Percentiles rank a stretch among this genome's conserved stretches.
Conservation (phyloP, 2,113 vertebrate genomes). For the Festucalex cinctus region DNA sequence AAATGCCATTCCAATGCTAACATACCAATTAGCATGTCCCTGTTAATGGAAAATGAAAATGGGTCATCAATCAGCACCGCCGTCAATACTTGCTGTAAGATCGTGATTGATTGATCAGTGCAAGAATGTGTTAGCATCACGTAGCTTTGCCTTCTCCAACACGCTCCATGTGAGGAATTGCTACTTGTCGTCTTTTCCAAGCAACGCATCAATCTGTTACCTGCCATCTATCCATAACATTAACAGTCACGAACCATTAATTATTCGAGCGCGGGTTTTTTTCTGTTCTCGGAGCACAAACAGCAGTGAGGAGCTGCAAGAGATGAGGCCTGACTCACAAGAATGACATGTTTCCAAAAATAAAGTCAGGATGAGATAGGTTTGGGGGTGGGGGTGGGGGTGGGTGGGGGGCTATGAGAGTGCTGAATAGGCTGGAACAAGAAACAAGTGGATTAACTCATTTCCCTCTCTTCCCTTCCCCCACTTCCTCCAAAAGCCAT, state of each 20-base stretch:
- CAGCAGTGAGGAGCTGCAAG: conserved; percentile 39
- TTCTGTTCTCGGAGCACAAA: conserved; percentile 43
- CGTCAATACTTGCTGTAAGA: conserved; percentile 18
- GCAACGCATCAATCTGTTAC: conserved; percentile 24
- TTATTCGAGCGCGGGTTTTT: conserved; percentile 9
- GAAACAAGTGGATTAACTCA: conserved; percentile 57
- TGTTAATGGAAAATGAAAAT: neutral
- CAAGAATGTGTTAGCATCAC: conserved; percentile 23
- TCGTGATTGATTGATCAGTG: conserved; percentile 12
- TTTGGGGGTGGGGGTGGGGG: conserved; percentile 1
- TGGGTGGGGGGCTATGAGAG: conserved; percentile 2
- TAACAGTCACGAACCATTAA: conserved; percentile 16
- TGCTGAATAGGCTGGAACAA: conserved; percentile 61
- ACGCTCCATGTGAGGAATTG: conserved; percentile 21
- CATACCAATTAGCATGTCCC: conserved; percentile 26
- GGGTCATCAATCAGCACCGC: conserved; percentile 43
- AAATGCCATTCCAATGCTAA: conserved; percentile 23
- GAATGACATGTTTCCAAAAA: conserved; percentile 71
- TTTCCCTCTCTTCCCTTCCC: conserved; percentile 5
- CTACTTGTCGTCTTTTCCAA: conserved; percentile 22
- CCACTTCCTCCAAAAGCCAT: conserved; percentile 39
- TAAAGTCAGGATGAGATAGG: conserved; percentile 39
- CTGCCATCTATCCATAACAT: conserved; percentile 24
- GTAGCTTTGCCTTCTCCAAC: neutral
- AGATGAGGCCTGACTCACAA: conserved; percentile 59